Evolutionary conservation across 2,113 vertebrate genomes (phyloP), one percentile per base, ranked within the genome.

Genomic region (Sinocyclocheilus anshuiensis): DNA sequence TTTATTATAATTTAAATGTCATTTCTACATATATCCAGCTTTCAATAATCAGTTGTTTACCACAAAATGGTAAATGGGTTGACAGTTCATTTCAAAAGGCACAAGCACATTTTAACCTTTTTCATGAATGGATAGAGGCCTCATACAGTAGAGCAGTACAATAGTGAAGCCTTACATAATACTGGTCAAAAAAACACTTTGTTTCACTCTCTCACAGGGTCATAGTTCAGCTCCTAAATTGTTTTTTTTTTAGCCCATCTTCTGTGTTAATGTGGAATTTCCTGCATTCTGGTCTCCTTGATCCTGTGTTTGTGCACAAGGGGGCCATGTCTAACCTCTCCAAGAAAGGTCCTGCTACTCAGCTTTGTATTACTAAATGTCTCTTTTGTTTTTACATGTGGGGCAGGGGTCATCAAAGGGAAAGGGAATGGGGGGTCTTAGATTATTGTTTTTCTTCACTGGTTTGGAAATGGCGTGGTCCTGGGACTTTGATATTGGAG

Each of bases 211-310:
- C 59, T 65, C 72, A 33, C 39, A 26, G 8, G 81, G 75, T 84
- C 81, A 36, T 24, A 84, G 74, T 65, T 87, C n/a, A 84, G 36
- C 65, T 39, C 24, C 16, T 74, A 81, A 48, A 92, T 92, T 93
- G 93, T 94, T 94, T 93, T 20, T 20, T 91, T 20, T 20, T 91
- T 92, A 89, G 89, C 88, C 86, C 91, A 90, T 92, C 92, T 93
- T 91, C 79, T 93, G 90, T 90, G 91, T 93, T 94, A 93, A 93
- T 92, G 91, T 92, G 94, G 93, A 94, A 95, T 95, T 93, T 95
- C 92, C 91, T 94, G 92, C 92, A 93, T 93, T 88, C 59, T 86
- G 81, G 84, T 92, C 86, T 86, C 88, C 88, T 89, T 88, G 87
- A 91, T 91, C 86, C 81, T 85, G 20, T 77, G n/a, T 59, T 22